Evolutionary conservation across 2,797 vertebrate genomes (phyloP), one percentile per base, ranked within the genome.

Genomic region (Hydrocynus forskahlii): DNA sequence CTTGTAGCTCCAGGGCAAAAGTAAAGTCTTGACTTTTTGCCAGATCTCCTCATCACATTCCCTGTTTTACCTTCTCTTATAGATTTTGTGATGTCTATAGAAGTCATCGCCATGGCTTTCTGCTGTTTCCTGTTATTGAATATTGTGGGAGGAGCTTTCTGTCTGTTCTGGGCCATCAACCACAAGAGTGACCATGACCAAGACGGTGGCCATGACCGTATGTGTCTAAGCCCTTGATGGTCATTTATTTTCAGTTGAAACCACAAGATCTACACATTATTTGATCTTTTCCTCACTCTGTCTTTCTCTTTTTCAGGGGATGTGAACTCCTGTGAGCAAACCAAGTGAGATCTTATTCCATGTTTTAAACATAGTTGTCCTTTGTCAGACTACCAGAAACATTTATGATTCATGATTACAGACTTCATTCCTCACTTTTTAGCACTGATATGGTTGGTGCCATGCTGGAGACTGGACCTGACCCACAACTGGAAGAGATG

Each of bases 111-210:
- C 7, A 81, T 94, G 1, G 25, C 12, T 0, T 93, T 95, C 85
- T 92, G 91, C 89, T 89, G 89, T 78, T 90, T 93, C 62, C 63
- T 94, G 54, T 21, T 92, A 0, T 59, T 92, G 80, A 81, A 40
- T 35, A 55, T 94, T 67, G 78, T 79, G 4, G 84, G 81, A 69
- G 83, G 84, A 19, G 75, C 67, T 0, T 55, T 5, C 76, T 91
- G 85, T 7, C n/a, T 92, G 45, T 82, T 82, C 83, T 86, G 64
- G 62, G 88, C 84, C 79, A 67, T 80, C n/a, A 57, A 84, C 10
- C 25, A 63, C 21, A 40, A 83, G 25, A 69, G 4, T 17, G 23
- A 40, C 12, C 1, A 35, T 1, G 25, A 52, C 8, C 1, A 29
- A 7, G 8, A 48, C 60, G 19, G 16, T 7, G 9, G 52, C 48